phyloP scores from a whole-genome alignment of 2,113 vertebrate genomes.

The Pseudolaguvia tuberculata region DNA sequence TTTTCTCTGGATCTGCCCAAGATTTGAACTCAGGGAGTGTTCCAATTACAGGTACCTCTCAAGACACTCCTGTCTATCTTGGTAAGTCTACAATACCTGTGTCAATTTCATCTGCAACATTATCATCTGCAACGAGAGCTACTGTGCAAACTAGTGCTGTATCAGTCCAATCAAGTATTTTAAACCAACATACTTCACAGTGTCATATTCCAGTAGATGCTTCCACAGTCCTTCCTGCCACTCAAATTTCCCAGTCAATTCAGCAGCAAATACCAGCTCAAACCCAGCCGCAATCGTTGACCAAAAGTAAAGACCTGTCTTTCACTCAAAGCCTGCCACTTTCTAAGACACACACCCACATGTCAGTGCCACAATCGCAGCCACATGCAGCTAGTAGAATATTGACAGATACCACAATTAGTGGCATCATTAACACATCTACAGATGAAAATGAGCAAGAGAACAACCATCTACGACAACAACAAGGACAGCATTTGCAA shows the following conservation, averaged over 20 bases:
- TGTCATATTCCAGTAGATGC: conserved; percentile 50
- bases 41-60: conserved; percentile 54
- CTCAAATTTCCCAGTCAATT: conserved; percentile 50
- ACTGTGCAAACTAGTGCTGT: conserved; percentile 48
- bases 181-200: conserved; percentile 63
- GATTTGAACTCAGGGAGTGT: conserved; percentile 54
- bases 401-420: conserved; percentile 41
- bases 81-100: conserved; percentile 74
- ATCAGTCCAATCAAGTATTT: conserved; percentile 42
- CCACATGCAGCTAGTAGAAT: conserved; percentile 46
- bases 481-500: conserved; percentile 91
- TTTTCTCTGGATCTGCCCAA: conserved; percentile 62
- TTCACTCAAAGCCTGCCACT: conserved; percentile 29
- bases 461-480: conserved; percentile 84
- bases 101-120: conserved; percentile 48
- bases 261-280: conserved; percentile 53
- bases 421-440: conserved; percentile 57
- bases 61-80: conserved; percentile 85
- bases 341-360: conserved; percentile 56
- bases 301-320: conserved; percentile 36
- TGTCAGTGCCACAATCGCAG: conserved; percentile 57
- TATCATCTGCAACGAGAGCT: conserved; percentile 48
- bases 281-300: conserved; percentile 38
- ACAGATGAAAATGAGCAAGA: conserved; percentile 77
- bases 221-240: conserved; percentile 43